phyloP scores from a whole-genome alignment of 1,140 invertebrate species.

The Macrotrachela quadricornifera region DNA sequence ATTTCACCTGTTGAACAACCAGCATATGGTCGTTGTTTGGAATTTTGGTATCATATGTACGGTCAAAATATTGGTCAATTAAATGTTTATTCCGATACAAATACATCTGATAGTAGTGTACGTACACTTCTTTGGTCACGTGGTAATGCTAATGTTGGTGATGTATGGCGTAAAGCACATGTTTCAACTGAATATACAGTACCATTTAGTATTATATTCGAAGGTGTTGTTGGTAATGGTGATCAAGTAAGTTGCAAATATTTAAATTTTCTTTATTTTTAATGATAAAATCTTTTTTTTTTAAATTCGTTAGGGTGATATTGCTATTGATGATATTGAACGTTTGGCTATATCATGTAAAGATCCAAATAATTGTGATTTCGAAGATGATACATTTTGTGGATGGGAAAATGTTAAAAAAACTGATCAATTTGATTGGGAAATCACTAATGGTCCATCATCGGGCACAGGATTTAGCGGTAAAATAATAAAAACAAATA shows the following conservation, averaged over 20 bases:
- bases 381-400: background rate
- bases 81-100: slow-evolving; percentile 1
- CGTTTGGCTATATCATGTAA: slow-evolving; percentile 1
- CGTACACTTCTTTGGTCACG: no score
- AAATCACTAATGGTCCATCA: background rate
- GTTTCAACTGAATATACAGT: no score
- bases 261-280: no score
- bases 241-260: no score
- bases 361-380: background rate
- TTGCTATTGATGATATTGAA: slow-evolving; percentile 19
- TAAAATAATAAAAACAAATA: slow-evolving; percentile 12
- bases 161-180: no score
- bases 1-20: background rate
- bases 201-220: no score
- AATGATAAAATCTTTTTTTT: no score
- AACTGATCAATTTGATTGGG: no score
- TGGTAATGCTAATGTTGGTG: no score
- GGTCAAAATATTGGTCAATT: slow-evolving; percentile 3
- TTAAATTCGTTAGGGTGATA: slow-evolving; percentile 14
- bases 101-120: no score
- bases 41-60: slow-evolving; percentile 11
- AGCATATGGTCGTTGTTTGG: slow-evolving; percentile 14
- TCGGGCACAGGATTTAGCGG: slow-evolving; percentile 16
- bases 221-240: no score
- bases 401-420: background rate